phyloP scores from a whole-genome alignment of 2,797 vertebrate genomes.

The Phrynocephalus vlangalii region DNA sequence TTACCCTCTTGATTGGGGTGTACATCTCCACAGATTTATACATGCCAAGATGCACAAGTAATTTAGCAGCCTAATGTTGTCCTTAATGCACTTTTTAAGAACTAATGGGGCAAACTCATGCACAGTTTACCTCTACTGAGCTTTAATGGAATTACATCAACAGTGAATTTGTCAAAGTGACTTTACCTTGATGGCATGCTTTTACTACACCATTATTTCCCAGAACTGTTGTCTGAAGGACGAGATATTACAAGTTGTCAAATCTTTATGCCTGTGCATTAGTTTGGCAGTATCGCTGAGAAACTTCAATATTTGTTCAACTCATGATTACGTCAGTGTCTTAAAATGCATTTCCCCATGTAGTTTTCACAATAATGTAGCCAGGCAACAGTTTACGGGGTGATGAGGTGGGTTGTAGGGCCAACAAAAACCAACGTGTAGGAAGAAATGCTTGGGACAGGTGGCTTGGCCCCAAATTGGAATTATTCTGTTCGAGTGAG shows the following conservation, averaged over 20 bases:
- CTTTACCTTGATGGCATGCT: conserved; percentile 22
- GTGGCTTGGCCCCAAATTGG: too few species aligned
- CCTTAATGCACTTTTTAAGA: conserved; percentile 32
- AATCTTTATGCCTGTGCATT: not conserved
- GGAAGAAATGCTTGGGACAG: too few species aligned
- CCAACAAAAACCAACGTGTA: not conserved
- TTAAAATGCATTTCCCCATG: not conserved
- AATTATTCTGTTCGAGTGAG: too few species aligned
- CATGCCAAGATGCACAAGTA: conserved; percentile 5
- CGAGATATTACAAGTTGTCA: not conserved
- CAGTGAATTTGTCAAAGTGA: conserved; percentile 22
- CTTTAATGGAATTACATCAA: conserved; percentile 19
- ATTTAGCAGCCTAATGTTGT: conserved; percentile 26
- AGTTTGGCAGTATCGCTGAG: not conserved
- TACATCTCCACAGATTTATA: not conserved
- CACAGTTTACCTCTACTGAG: not conserved
- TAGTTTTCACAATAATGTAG: not conserved
- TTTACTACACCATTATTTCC: not conserved
- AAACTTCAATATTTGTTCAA: conserved; percentile 12
- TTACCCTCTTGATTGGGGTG: conserved; percentile 8
- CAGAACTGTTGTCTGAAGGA: not conserved
- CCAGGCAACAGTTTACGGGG: not conserved
- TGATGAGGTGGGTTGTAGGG: not conserved
- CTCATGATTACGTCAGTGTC: not conserved
- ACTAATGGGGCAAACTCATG: conserved; percentile 7